Percentiles rank a stretch among this genome's conserved stretches.
These are phyloP conservation scores for Abramis brama DNA, from an alignment of 2,113 vertebrate species.

Conservation along the genomic window DNA sequence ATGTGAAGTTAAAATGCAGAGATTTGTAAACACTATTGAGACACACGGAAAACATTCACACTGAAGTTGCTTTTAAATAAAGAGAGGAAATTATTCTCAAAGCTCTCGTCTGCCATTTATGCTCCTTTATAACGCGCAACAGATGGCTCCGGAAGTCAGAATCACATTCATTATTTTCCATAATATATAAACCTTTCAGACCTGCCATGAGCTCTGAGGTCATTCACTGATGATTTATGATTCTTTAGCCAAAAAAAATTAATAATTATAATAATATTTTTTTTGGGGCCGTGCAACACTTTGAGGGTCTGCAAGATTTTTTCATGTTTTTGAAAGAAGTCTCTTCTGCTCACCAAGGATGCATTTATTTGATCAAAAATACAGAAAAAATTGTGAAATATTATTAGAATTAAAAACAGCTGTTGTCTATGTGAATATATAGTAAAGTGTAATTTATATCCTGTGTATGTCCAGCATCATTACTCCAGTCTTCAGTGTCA, in stretches of 20 bases:
- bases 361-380: not conserved
- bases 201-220: not conserved
- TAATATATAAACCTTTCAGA: not conserved
- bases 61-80: conserved; percentile 20
- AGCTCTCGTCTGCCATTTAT: not conserved
- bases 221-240: not conserved
- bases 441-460: not conserved
- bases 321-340: not conserved
- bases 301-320: too few species aligned
- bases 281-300: too few species aligned
- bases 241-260: not conserved
- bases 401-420: not conserved
- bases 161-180: not conserved
- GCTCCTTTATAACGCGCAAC: not conserved
- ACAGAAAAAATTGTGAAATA: not conserved
- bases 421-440: not conserved
- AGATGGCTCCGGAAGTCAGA: not conserved
- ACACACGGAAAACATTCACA: conserved; percentile 12
- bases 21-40: conserved; percentile 56
- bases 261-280: too few species aligned
- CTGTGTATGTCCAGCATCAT: not conserved
- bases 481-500: not conserved
- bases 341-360: not conserved
- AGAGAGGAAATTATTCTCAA: conserved; percentile 1
- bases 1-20: conserved; percentile 51